A percentile compares a stretch with the other conserved stretches of the same genome.
Conservation (phyloP, 1,140 invertebrate genomes). For the Venturia canescens region DNA sequence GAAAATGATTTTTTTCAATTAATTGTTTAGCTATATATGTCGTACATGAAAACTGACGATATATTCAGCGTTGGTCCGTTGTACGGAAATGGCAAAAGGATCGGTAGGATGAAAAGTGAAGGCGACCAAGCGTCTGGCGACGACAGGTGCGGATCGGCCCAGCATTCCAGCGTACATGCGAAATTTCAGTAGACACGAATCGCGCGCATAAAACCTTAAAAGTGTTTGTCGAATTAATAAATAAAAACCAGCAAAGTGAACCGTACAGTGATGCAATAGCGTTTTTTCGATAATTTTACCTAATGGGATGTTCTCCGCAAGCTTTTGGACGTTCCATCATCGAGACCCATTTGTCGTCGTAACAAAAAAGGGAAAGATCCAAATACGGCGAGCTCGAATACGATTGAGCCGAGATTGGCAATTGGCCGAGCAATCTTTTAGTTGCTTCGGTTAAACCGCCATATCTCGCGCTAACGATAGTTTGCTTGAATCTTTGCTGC, state of each 20-base stretch:
- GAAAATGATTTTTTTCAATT: too few relatives aligned
- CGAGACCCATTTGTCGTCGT: conserved; percentile 97
- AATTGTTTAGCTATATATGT: conserved; percentile 66
- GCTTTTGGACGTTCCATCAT: conserved; percentile 96
- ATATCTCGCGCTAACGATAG: conserved; percentile 91
- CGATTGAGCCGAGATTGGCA: conserved; percentile 97
- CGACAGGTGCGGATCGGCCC: conserved; percentile 78
- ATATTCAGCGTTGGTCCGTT: conserved; percentile 96
- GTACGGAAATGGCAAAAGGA: conserved; percentile 97
- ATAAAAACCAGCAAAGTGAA: too few relatives aligned
- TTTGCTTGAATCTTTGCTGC: conserved; percentile 88
- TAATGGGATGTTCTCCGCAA: conserved; percentile 95
- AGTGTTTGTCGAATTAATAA: too few relatives aligned
- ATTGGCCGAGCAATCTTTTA: conserved; percentile 91
- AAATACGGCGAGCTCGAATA: conserved; percentile 96
- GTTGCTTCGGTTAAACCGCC: conserved; percentile 92
- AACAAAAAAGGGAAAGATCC: conserved; percentile 94
- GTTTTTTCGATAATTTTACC: conserved; percentile 78
- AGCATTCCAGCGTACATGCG: conserved; percentile 89
- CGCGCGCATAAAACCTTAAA: conserved; percentile 90
- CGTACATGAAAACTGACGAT: conserved; percentile 96
- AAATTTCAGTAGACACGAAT: conserved; percentile 93
- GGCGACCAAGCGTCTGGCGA: conserved; percentile 90
- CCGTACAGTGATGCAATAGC: too few relatives aligned
- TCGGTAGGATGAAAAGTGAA: conserved; percentile 99